phyloP scores from a whole-genome alignment of 2,113 vertebrate species.

The Lagopus leucura region DNA sequence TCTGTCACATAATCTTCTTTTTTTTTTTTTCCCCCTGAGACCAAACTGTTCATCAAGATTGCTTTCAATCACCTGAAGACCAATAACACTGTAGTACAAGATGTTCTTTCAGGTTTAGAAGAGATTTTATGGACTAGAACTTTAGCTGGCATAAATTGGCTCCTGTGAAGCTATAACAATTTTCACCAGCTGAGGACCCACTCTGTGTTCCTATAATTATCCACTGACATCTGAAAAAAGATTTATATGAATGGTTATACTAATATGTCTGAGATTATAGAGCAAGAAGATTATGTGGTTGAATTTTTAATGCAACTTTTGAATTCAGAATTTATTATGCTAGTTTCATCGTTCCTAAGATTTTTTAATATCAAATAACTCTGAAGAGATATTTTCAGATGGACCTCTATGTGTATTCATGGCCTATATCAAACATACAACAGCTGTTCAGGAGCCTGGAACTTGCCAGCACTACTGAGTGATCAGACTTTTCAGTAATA shows the following conservation, averaged over 20 bases:
- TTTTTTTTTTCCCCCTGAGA: not conserved
- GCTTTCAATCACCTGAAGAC: slow-evolving; percentile 55
- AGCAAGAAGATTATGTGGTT: slow-evolving; percentile 12
- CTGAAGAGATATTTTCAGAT: slow-evolving; percentile 13
- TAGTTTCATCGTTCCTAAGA: not conserved
- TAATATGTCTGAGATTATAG: slow-evolving; percentile 29
- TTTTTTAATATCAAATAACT: slow-evolving; percentile 21
- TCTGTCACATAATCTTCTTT: not conserved
- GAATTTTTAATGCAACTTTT: slow-evolving; percentile 30
- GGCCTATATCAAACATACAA: not conserved
- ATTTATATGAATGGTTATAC: not conserved
- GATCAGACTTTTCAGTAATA: not conserved
- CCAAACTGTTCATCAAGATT: not conserved
- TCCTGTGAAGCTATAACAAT: slow-evolving; percentile 11
- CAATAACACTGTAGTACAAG: slow-evolving; percentile 25
- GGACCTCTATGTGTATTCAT: slow-evolving; percentile 4
- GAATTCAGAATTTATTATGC: slow-evolving; percentile 48
- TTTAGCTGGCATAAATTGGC: slow-evolving; percentile 47
- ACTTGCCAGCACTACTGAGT: not conserved
- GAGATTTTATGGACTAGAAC: slow-evolving; percentile 62
- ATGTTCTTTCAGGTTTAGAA: slow-evolving; percentile 54
- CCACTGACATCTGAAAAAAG: slow-evolving; percentile 27
- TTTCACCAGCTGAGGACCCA: slow-evolving; percentile 53
- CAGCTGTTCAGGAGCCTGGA: not conserved
- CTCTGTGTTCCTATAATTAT: slow-evolving; percentile 48